Evolutionary conservation across 2,888 invertebrate genomes (phyloP).

Genomic region (Sepioteuthis lessoniana): DNA sequence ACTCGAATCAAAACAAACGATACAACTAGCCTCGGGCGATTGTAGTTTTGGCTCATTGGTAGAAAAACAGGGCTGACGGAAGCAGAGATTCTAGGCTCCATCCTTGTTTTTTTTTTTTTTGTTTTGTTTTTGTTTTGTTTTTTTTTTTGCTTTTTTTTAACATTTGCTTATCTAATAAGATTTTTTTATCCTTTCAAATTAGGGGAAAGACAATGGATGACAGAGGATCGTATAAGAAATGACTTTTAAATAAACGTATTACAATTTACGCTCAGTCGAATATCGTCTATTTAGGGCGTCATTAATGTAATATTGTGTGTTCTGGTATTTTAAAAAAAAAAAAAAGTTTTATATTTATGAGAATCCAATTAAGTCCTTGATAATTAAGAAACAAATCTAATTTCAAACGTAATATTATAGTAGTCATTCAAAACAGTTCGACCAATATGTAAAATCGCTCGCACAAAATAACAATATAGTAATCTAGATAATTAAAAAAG

Average conservation of each 20-base stretch:
- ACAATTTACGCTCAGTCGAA: not conserved
- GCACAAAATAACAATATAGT: too few species aligned
- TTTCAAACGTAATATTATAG: too few species aligned
- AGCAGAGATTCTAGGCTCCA: not conserved
- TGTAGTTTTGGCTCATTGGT: not conserved
- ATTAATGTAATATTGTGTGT: not conserved
- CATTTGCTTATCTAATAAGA: not conserved
- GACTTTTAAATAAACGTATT: not conserved
- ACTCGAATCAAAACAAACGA: constrained; percentile 21
- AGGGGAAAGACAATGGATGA: not conserved
- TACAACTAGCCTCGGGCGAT: not conserved
- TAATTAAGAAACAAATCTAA: not conserved
- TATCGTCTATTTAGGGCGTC: not conserved
- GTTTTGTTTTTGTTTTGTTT: not conserved
- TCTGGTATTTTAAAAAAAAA: not conserved
- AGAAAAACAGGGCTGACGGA: not conserved
- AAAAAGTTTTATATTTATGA: not conserved
- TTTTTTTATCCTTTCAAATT: not conserved
- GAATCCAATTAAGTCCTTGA: not conserved
- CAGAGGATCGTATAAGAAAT: not conserved
- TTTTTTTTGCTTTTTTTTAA: not conserved
- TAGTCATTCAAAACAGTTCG: too few species aligned
- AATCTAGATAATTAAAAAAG: too few species aligned
- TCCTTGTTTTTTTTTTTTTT: not conserved
- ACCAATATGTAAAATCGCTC: too few species aligned